Conservation (phyloP, 37 sponge, comb jelly and placozoan species). For the Oopsacas minuta region DNA sequence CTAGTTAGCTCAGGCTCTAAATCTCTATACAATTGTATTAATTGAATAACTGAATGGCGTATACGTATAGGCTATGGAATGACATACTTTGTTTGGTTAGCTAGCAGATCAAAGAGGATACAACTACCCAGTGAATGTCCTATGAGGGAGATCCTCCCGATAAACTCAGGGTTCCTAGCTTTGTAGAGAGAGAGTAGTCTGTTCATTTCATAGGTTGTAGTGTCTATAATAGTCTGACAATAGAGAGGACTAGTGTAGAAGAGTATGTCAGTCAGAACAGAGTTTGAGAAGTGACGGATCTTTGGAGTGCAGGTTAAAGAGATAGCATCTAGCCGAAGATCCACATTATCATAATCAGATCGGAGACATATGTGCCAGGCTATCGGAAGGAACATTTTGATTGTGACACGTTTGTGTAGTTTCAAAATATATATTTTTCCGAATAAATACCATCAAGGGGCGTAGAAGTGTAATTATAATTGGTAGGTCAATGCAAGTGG, state of each 20-base stretch:
- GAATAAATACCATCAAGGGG: no score
- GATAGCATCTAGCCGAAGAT: slow-evolving; percentile 34
- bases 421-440: no score
- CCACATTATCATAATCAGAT: neutral
- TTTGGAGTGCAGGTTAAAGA: slow-evolving; percentile 66
- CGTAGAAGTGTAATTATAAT: no score
- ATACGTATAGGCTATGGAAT: no score
- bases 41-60: neutral
- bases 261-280: slow-evolving; percentile 71
- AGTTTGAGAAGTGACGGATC: slow-evolving; percentile 80
- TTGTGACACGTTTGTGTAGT: no score
- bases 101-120: slow-evolving; percentile 73
- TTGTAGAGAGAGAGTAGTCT: slow-evolving; percentile 55
- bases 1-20: neutral
- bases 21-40: neutral
- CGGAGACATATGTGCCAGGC: slow-evolving; percentile 61
- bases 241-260: slow-evolving; percentile 93
- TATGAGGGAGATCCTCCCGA: slow-evolving; percentile 71
- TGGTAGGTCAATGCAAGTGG: no score
- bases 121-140: slow-evolving; percentile 94
- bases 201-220: slow-evolving; percentile 80
- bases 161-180: slow-evolving; percentile 61
- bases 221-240: slow-evolving; percentile 75
- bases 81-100: slow-evolving; percentile 46
- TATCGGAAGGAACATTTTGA: slow-evolving; percentile 88